Conservation (phyloP, 2,888 invertebrate genomes). For the Pantelozetes paolii region DNA sequence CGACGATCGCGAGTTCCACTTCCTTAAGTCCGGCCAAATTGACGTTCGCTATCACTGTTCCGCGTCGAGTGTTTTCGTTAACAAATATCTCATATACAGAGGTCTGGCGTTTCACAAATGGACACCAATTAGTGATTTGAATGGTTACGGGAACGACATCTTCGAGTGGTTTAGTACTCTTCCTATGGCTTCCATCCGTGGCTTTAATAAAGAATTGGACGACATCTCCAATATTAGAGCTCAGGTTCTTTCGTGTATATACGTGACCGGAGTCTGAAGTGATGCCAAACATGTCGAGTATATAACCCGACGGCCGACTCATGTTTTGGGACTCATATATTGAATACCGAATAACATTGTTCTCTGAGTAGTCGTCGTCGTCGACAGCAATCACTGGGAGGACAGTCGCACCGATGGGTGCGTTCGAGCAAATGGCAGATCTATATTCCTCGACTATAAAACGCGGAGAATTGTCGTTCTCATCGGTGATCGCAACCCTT, state of each 20-base stretch:
- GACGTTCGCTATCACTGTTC: conserved; percentile 36
- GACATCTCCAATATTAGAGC: conserved; percentile 56
- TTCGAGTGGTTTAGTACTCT: conserved; percentile 6
- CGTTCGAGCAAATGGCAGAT: conserved; percentile 50
- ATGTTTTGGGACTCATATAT: conserved; percentile 40
- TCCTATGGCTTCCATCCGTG: conserved; percentile 41
- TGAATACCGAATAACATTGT: conserved; percentile 40
- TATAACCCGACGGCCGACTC: conserved; percentile 20
- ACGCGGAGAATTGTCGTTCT: conserved; percentile 53
- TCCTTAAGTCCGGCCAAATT: conserved; percentile 38
- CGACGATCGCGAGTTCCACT: conserved; percentile 37
- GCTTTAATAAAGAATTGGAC: conserved; percentile 53
- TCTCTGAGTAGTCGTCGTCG: conserved; percentile 57
- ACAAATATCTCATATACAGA: conserved; percentile 40
- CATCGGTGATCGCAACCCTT: conserved; percentile 50
- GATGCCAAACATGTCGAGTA: conserved; percentile 46
- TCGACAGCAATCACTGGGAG: conserved; percentile 73
- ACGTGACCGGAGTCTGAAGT: conserved; percentile 56
- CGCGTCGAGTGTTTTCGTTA: conserved; percentile 39
- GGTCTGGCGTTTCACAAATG: conserved; percentile 27
- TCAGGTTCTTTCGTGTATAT: conserved; percentile 66
- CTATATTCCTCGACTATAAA: conserved; percentile 53
- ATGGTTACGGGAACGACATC: conserved; percentile 68
- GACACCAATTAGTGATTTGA: conserved; percentile 62
- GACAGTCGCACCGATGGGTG: conserved; percentile 69